Evolutionary conservation across 1,140 invertebrate genomes (phyloP).

Genomic region (Limonius californicus): DNA sequence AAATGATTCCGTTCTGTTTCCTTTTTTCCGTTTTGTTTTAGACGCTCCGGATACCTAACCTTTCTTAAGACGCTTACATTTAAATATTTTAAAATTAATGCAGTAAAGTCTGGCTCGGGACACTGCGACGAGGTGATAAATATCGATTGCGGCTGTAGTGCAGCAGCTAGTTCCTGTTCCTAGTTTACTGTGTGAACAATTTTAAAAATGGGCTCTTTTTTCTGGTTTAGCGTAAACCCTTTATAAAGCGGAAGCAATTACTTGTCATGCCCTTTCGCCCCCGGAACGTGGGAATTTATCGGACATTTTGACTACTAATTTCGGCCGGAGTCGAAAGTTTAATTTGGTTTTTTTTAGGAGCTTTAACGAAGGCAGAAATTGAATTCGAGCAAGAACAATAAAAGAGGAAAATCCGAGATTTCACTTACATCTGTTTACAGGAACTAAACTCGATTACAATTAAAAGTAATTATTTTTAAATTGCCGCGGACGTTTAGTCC

Average conservation of each 20-base stretch:
- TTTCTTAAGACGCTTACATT: conserved; percentile 14
- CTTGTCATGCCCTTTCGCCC: background rate
- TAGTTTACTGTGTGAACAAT: too few species aligned
- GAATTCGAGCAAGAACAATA: background rate
- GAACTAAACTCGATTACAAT: background rate
- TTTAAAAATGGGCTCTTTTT: too few species aligned
- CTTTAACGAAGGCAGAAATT: too few species aligned
- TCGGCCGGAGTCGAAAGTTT: background rate
- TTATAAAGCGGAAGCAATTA: too few species aligned
- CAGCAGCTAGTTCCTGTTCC: too few species aligned
- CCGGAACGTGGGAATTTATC: background rate
- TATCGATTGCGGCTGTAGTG: background rate
- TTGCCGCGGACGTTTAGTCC: conserved; percentile 1
- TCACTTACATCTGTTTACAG: background rate
- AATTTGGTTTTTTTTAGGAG: too few species aligned
- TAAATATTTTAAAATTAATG: conserved; percentile 12
- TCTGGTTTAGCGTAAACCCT: too few species aligned
- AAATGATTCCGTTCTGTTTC: conserved; percentile 35
- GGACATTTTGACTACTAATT: background rate
- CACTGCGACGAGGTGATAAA: background rate
- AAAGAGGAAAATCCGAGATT: background rate
- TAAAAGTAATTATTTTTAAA: conserved; percentile 15
- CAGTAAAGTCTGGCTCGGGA: background rate
- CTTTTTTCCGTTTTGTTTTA: conserved; percentile 23
- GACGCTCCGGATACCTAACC: conserved; percentile 7